phyloP scores from a whole-genome alignment of 2,888 invertebrate species.

The Lasioglossum vierecki region DNA sequence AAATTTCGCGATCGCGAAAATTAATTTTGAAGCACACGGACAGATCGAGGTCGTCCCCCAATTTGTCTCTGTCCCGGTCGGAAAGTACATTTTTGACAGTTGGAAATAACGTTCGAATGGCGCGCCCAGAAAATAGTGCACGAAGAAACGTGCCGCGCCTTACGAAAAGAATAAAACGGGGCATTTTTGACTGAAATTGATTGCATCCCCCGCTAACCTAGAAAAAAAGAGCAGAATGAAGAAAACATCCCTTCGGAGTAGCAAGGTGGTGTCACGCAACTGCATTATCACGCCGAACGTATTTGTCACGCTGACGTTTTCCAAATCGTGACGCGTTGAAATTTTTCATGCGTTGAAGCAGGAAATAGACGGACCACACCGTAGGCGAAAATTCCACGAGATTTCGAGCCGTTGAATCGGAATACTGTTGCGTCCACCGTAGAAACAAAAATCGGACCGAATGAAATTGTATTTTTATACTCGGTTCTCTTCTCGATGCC shows the following conservation, averaged over 20 bases:
- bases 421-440: neutral
- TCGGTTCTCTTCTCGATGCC: neutral
- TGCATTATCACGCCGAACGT: conserved; percentile 68
- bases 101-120: neutral
- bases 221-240: conserved; percentile 36
- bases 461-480: neutral
- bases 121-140: neutral
- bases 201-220: conserved; percentile 40
- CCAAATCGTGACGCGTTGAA: conserved; percentile 70
- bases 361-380: neutral
- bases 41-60: neutral
- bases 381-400: neutral
- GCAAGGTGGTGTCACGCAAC: conserved; percentile 62
- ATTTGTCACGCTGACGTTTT: conserved; percentile 75
- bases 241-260: conserved; percentile 54
- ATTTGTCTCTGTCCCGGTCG: conserved; percentile 1
- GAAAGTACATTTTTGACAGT: neutral
- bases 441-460: neutral
- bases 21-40: neutral
- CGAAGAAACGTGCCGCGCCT: conserved; percentile 20
- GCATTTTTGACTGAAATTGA: conserved; percentile 63
- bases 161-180: conserved; percentile 28
- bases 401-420: neutral
- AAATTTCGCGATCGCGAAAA: neutral
- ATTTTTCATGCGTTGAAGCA: conserved; percentile 45